Evolutionary conservation across 1,140 invertebrate species (phyloP), one percentile per base, ranked within the genome.

Genomic region (Sitodiplosis mosellana): DNA sequence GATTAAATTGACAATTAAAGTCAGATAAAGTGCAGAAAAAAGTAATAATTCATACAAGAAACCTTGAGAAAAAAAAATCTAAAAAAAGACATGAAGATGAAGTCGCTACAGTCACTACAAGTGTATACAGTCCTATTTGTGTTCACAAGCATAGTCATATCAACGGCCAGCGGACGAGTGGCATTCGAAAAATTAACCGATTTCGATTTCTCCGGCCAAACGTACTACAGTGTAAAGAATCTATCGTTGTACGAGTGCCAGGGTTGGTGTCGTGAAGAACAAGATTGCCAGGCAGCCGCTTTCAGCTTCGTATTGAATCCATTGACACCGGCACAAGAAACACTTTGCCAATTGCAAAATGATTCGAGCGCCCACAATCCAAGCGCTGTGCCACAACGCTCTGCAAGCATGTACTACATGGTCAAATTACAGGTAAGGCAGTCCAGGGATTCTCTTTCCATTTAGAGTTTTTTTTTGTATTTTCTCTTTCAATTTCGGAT

Each of bases 331-430:
- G 77, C 86, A 36, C 87, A 93, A 70, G 88, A 94, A 62, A 94
- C 90, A 3, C 70, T 88, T 42, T 94, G 90, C 61, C 78, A 90
- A 59, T 70, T 94, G 50, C 87, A 91, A 62, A 94, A 94, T 66
- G 87, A 91, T 61, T 91, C 89, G 0, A 76, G 83, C 47, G 85
- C 88, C 2, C 80, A 80, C 53, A 91, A 91, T 63, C 88, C 88
- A 0, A 77, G 80, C 49, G 83, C 83, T 6, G 73, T 75, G 36
- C 83, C 89, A 5, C 79, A 81, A 59, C 71, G 84, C 18, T 82
- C 86, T 2, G 84, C 83, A 55, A 91, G 88, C 63, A 86, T 87
- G 70, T 94, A 93, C 64, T 94, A 92, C 70, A 91, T 94, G 85
- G 84, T 87, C 54, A 94, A 94, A 67, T 68, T 92, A 54, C 82